phyloP scores from a whole-genome alignment of 2,797 vertebrate genomes.

The Passerculus sandwichensis region DNA sequence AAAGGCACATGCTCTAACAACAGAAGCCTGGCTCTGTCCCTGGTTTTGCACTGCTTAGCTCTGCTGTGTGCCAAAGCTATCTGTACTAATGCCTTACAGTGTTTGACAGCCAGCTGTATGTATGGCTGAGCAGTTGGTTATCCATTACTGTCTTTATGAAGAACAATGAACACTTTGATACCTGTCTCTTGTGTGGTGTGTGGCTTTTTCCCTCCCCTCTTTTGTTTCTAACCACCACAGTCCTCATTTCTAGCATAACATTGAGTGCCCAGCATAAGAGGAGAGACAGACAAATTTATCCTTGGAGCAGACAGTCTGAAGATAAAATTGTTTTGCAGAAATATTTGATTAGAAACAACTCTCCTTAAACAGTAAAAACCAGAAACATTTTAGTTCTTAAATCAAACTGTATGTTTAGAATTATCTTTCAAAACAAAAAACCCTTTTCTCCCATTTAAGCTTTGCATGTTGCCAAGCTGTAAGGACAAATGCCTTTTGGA shows the following conservation, averaged over 20 bases:
- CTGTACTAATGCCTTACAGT: not conserved
- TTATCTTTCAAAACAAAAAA: not conserved
- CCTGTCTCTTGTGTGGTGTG: not conserved
- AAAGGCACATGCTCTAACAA: not conserved
- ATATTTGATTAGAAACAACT: not conserved
- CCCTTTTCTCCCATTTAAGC: not conserved
- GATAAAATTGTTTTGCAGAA: not conserved
- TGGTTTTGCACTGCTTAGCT: not conserved
- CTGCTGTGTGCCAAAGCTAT: not conserved
- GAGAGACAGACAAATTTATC: not conserved
- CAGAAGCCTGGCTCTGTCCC: not conserved
- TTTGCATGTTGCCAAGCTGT: not conserved
- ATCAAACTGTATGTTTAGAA: not conserved
- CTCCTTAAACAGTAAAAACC: not conserved
- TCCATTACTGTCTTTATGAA: not conserved
- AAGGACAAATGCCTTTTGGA: not conserved
- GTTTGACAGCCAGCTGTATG: not conserved
- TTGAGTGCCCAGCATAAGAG: not conserved
- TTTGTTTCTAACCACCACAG: not conserved
- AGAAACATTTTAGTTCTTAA: not conserved
- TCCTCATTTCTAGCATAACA: not conserved
- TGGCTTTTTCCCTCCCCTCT: no score
- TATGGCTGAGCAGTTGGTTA: not conserved
- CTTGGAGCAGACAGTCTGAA: not conserved
- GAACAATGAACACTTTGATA: not conserved